These are phyloP conservation scores for Melanargia galathea DNA, from an alignment of 2,888 invertebrate species.

Conservation along the genomic window DNA sequence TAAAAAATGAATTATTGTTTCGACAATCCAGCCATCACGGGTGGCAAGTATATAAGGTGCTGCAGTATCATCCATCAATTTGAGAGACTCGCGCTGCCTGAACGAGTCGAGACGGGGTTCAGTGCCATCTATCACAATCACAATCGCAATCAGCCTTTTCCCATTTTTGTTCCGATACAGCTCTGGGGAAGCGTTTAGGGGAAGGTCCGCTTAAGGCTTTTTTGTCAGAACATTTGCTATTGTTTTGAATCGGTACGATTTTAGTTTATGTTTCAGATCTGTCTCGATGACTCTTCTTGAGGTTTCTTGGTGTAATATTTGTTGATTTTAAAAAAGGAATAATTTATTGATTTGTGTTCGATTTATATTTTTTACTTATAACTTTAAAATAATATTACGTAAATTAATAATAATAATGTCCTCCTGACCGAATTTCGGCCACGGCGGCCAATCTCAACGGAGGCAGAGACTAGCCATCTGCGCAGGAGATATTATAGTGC, in stretches of 20 bases:
- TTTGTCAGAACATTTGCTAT: not conserved
- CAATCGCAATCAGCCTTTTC: not conserved
- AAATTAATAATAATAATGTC: no score
- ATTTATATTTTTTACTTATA: no score
- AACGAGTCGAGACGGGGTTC: conserved; percentile 22
- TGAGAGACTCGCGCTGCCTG: conserved; percentile 28
- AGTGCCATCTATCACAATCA: conserved; percentile 34
- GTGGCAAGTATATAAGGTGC: not conserved
- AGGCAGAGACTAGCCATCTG: no score
- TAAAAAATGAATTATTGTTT: no score
- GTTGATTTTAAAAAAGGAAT: no score
- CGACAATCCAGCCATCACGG: no score
- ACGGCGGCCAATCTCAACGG: no score
- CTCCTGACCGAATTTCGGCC: no score
- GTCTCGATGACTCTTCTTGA: not conserved
- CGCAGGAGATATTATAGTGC: no score
- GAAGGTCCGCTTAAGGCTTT: not conserved
- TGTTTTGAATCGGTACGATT: not conserved
- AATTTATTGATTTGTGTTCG: no score
- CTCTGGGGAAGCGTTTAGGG: conserved; percentile 1
- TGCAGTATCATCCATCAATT: conserved; percentile 36
- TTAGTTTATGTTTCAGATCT: not conserved
- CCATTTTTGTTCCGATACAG: not conserved
- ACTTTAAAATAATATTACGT: no score
- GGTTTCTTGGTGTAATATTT: no score